phyloP scores from a whole-genome alignment of 1,140 invertebrate species.

The Calliopsis andreniformis region DNA sequence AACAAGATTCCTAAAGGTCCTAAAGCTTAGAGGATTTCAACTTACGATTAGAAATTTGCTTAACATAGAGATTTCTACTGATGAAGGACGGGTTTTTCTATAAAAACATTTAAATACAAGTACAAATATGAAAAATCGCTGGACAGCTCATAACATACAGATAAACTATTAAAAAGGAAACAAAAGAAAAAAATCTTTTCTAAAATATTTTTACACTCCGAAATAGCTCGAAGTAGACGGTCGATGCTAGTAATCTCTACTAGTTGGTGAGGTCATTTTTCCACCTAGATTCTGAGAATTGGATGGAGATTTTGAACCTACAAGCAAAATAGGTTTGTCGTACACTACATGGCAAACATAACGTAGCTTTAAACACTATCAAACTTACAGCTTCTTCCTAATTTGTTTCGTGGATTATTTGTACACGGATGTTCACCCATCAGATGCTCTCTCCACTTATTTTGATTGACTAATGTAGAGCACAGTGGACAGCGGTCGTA shows the following conservation, averaged over 20 bases:
- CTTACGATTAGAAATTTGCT: constrained; percentile 55
- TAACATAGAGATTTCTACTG: constrained; percentile 49
- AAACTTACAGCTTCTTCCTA: constrained; percentile 74
- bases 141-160: constrained; percentile 69
- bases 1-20: constrained; percentile 52
- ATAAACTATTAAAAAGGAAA: constrained; percentile 71
- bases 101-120: constrained; percentile 70
- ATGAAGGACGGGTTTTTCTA: constrained; percentile 76
- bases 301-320: constrained; percentile 77
- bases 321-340: constrained; percentile 34
- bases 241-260: constrained; percentile 74
- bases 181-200: constrained; percentile 65
- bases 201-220: constrained; percentile 62
- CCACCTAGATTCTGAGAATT: constrained; percentile 76
- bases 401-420: constrained; percentile 81
- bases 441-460: constrained; percentile 86
- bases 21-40: constrained; percentile 54
- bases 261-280: constrained; percentile 76
- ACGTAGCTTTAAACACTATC: not conserved
- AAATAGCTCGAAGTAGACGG: constrained; percentile 45
- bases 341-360: not conserved
- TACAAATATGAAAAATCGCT: constrained; percentile 78
- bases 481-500: constrained; percentile 89
- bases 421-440: constrained; percentile 83
- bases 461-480: constrained; percentile 79